phyloP scores from a whole-genome alignment of 2,113 vertebrate genomes.

The Labeo rohita region DNA sequence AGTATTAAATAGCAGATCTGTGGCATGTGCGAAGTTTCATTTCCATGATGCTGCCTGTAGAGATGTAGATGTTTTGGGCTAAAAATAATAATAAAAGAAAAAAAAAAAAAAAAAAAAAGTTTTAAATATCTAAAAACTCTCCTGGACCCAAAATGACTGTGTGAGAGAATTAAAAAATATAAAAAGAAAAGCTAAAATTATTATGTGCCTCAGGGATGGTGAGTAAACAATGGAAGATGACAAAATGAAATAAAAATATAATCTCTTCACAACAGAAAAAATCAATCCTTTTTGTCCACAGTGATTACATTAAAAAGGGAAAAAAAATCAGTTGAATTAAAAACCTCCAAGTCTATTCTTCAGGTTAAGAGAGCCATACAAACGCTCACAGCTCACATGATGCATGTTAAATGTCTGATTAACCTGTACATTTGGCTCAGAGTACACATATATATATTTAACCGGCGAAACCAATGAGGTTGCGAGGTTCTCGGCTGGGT shows the following conservation, averaged over 20 bases:
- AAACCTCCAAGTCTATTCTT: not conserved
- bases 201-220: conserved; percentile 70
- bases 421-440: conserved; percentile 45
- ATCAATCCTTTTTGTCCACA: not conserved
- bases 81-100: conserved; percentile 58
- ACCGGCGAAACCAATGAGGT: not conserved
- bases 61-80: not conserved
- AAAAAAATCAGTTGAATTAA: conserved; percentile 6
- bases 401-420: conserved; percentile 20
- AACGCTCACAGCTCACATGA: conserved; percentile 12
- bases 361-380: conserved; percentile 1
- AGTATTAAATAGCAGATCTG: conserved; percentile 20
- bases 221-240: conserved; percentile 44
- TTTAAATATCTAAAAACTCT: conserved; percentile 45
- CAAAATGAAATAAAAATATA: conserved; percentile 14
- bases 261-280: conserved; percentile 20
- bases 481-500: not conserved
- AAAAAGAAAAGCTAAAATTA: conserved; percentile 63
- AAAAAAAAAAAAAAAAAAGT: conserved; percentile 29
- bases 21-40: not conserved
- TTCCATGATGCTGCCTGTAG: not conserved
- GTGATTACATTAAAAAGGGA: not conserved
- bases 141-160: conserved; percentile 36
- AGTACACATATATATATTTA: conserved; percentile 22
- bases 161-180: conserved; percentile 40